A percentile compares a stretch with the other conserved stretches of the same genome.
phyloP scores from a whole-genome alignment of 1,140 invertebrate genomes.

The Drosophila takahashii region DNA sequence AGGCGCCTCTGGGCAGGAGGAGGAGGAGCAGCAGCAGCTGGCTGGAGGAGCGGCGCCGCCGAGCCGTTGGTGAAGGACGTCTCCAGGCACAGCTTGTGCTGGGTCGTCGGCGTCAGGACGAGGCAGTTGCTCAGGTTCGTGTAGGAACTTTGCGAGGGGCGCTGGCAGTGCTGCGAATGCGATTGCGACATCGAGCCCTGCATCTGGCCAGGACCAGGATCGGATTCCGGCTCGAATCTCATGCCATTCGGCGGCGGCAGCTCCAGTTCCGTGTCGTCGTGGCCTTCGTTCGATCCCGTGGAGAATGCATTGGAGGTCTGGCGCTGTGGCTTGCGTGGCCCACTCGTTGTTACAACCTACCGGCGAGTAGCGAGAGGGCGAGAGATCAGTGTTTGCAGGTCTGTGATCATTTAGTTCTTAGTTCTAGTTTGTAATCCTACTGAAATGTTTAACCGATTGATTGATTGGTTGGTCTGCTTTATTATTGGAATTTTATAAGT shows the following conservation, averaged over 20 bases:
- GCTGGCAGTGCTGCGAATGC: slow-evolving; percentile 36
- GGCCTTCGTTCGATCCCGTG: slow-evolving; percentile 70
- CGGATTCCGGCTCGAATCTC: slow-evolving; percentile 3
- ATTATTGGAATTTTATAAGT: not conserved
- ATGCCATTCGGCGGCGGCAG: not conserved
- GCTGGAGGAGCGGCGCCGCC: not conserved
- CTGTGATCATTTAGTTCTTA: not conserved
- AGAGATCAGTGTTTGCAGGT: not conserved
- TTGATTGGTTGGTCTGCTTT: slow-evolving; percentile 12
- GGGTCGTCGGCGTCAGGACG: slow-evolving; percentile 85
- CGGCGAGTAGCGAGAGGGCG: slow-evolving; percentile 14
- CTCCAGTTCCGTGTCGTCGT: slow-evolving; percentile 49
- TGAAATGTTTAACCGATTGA: slow-evolving; percentile 17
- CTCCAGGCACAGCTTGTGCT: slow-evolving; percentile 89
- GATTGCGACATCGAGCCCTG: slow-evolving; percentile 1
- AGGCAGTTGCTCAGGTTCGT: slow-evolving; percentile 68
- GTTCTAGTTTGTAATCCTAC: slow-evolving; percentile 26
- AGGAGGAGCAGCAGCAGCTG: not conserved
- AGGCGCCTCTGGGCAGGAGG: slow-evolving; percentile 1
- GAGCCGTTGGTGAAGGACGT: slow-evolving; percentile 89
- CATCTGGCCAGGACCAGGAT: slow-evolving; percentile 7
- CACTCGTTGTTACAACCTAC: slow-evolving; percentile 91
- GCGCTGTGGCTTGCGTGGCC: slow-evolving; percentile 90
- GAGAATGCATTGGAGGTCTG: slow-evolving; percentile 84
- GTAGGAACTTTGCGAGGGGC: slow-evolving; percentile 67